Conservation (phyloP, 2,797 vertebrate species). For the Etheostoma nigrum region DNA sequence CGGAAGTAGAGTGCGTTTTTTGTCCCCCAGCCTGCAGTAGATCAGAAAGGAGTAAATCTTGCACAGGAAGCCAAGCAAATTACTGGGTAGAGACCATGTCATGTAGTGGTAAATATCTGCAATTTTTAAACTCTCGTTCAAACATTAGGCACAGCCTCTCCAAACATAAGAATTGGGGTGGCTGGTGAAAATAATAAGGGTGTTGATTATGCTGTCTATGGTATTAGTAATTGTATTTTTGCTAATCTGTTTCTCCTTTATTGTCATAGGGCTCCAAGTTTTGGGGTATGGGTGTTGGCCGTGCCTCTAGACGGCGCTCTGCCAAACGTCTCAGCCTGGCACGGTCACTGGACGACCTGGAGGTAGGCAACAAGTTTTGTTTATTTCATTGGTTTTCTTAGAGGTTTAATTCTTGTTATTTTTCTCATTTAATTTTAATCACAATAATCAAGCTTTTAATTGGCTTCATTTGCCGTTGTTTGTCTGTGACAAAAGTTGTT, state of each 20-base stretch:
- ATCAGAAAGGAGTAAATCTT: constrained; percentile 75
- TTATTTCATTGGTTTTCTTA: neutral
- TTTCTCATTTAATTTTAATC: neutral
- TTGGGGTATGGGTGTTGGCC: constrained; percentile 83
- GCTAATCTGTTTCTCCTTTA: constrained; percentile 19
- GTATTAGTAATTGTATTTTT: neutral
- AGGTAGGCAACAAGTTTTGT: constrained; percentile 83
- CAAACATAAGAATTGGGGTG: constrained; percentile 40
- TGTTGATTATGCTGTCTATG: neutral
- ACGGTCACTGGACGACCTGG: constrained; percentile 94
- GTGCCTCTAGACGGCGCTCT: constrained; percentile 87
- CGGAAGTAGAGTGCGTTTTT: constrained; percentile 42
- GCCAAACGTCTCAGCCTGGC: constrained; percentile 92
- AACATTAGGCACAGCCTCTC: constrained; percentile 53
- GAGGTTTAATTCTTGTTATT: neutral
- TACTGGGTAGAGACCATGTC: constrained; percentile 78
- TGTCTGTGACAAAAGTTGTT: neutral
- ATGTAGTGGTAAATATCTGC: constrained; percentile 78
- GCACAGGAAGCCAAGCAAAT: constrained; percentile 81
- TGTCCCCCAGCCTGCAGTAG: constrained; percentile 63
- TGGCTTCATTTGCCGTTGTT: neutral
- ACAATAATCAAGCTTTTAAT: neutral
- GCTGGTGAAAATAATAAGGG: constrained; percentile 18
- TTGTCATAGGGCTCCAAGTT: constrained; percentile 85
- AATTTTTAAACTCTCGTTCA: constrained; percentile 73